Base-by-base conservation (phyloP, 2,888 invertebrate genomes). In the Arrhopalites spinosus region DNA sequence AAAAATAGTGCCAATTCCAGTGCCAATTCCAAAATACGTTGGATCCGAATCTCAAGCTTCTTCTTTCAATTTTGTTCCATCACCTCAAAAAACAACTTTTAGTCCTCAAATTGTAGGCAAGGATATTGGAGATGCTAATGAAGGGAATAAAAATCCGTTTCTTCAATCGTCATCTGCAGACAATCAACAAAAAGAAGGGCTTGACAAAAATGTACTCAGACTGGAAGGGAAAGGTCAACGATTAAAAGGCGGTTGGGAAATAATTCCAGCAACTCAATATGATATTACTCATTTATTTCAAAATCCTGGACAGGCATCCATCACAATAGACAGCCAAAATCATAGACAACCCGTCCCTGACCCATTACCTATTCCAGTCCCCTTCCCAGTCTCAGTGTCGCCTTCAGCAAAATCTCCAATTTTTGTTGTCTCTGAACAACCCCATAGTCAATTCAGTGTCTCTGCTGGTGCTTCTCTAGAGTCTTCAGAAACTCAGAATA, bases 221-320 rank as follows among this genome's bases (percentile, higher is more conserved):
- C 25, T 50, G 1, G 61, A 36, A 5, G 73, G 43, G 27, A 47
- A 47, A 1, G 63, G 61, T 17, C 50, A 66, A 2, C 80, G 81
- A 80, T 81, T 83, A 36, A 29, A 47, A 13, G 73, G 68, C 1
- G 68, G 72, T 7, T 82, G 81, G 81, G 83, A 83, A 81, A 81
- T 83, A 17, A 80, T 82, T 66, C 83, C 83, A 3, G 82, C 83
- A 1, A 78, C 80, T 2, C 83, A 83, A 68, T 82, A 81, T 13
- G 83, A 83, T 47, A 78, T 83, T 15, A 83, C 82, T 27, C 82
- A 83, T 75, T 73, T 83, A 0, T 82, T 83, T 64, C 43, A 75
- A n/a, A 61, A 78, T 13, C 66, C 74, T 45, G 74, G 30, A 2
- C 59, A 59, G 15, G 36, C 36, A 7, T 36, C 36, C 11, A 36